phyloP scores from a whole-genome alignment of 2,797 vertebrate species.

The Helicolenus hilgendorfi region DNA sequence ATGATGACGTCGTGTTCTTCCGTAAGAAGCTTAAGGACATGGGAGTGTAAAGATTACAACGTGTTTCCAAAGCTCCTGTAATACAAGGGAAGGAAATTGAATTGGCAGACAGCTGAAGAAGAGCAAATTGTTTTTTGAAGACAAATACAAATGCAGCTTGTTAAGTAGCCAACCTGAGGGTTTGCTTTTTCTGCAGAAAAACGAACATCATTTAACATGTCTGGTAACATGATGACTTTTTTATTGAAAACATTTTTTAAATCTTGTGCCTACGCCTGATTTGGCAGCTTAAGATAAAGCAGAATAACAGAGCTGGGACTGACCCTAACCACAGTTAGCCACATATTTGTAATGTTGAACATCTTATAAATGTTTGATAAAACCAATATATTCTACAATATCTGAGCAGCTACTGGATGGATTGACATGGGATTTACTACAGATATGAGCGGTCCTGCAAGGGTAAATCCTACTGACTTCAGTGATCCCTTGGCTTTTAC shows the following conservation, averaged over 20 bases:
- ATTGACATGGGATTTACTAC: not conserved
- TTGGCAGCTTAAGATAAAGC: constrained; percentile 5
- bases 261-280: not conserved
- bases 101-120: constrained; percentile 15
- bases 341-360: not conserved
- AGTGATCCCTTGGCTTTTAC: not conserved
- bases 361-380: not conserved
- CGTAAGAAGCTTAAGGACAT: constrained; percentile 1
- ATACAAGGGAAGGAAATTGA: constrained; percentile 4
- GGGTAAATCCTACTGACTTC: not conserved
- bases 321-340: not conserved
- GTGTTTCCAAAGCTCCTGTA: constrained; percentile 15
- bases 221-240: not conserved
- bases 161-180: not conserved
- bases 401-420: not conserved
- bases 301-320: not conserved
- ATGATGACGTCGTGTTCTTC: not conserved
- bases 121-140: not conserved
- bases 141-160: constrained; percentile 8
- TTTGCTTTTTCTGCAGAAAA: not conserved
- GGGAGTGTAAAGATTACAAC: not conserved
- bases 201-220: constrained; percentile 1
- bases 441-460: not conserved
- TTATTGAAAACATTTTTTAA: constrained; percentile 18
- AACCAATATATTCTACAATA: not conserved